Conservation (phyloP, 2,113 vertebrate genomes). For the Upupa epops region DNA sequence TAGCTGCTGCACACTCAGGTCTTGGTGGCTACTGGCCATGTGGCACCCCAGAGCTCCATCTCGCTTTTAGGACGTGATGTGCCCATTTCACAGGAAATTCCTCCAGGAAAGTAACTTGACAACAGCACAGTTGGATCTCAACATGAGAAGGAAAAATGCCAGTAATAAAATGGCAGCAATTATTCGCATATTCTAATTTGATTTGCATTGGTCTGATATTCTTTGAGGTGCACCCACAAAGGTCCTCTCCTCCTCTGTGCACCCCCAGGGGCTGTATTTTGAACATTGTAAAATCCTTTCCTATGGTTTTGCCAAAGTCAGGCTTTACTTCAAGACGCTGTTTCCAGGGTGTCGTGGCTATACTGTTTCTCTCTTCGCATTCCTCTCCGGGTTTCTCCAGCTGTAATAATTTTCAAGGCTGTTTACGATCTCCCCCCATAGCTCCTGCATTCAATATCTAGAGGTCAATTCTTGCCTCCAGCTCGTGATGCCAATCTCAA, state of each 20-base stretch:
- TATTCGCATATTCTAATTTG: background rate
- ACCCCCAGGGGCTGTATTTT: background rate
- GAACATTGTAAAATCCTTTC: background rate
- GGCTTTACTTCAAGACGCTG: background rate
- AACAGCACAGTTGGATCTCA: background rate
- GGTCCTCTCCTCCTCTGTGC: background rate
- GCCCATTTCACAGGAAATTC: background rate
- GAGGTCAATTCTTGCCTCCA: background rate
- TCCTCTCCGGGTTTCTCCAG: slow-evolving; percentile 6
- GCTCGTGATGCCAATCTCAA: background rate
- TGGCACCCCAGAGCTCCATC: rapidly evolving
- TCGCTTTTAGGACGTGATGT: background rate
- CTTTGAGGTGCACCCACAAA: background rate
- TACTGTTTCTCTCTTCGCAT: background rate
- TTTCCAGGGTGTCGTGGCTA: background rate
- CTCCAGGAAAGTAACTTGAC: background rate
- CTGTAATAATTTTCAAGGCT: background rate
- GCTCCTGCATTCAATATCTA: background rate
- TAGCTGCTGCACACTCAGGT: background rate
- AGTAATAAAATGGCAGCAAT: background rate
- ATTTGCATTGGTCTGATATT: background rate
- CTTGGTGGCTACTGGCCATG: rapidly evolving
- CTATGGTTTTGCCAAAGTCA: background rate
- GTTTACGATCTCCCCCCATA: background rate
- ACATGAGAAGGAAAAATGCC: background rate